Evolutionary conservation across 2,797 vertebrate genomes (phyloP).

Genomic region (Characodon lateralis): DNA sequence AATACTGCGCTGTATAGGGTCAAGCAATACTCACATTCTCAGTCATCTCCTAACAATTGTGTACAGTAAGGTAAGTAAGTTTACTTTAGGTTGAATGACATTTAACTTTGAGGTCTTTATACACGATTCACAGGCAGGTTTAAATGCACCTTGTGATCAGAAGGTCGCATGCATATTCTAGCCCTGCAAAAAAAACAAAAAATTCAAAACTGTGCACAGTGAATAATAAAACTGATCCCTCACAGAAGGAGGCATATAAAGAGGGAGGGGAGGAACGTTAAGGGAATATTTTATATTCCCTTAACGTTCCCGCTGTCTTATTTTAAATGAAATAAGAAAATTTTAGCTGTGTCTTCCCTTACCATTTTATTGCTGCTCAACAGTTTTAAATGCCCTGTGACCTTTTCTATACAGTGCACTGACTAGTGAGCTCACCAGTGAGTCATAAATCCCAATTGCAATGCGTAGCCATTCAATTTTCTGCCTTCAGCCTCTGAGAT

Average conservation of each 20-base stretch:
- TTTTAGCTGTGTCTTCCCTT: slow-evolving; percentile 50
- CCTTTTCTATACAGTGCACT: slow-evolving; percentile 55
- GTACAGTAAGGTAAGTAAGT: too few relatives aligned
- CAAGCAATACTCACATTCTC: too few relatives aligned
- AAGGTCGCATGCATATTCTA: too few relatives aligned
- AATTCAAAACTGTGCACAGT: not conserved
- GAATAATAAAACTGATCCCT: slow-evolving; percentile 28
- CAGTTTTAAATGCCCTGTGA: slow-evolving; percentile 70
- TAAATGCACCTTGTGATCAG: too few relatives aligned
- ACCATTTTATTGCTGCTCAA: slow-evolving; percentile 72
- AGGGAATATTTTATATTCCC: too few relatives aligned
- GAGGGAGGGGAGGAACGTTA: too few relatives aligned
- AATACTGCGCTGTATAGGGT: too few relatives aligned
- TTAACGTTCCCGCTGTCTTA: not conserved
- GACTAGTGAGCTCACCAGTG: slow-evolving; percentile 50
- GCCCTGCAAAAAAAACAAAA: too few relatives aligned
- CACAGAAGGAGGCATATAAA: not conserved
- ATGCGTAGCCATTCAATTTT: slow-evolving; percentile 66
- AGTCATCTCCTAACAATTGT: too few relatives aligned
- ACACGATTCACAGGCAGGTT: not conserved
- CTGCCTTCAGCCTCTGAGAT: slow-evolving; percentile 48
- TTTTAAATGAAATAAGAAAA: slow-evolving; percentile 27
- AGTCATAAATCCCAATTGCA: slow-evolving; percentile 64
- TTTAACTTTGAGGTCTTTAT: too few relatives aligned
- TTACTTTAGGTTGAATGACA: not conserved